A percentile compares a stretch with the other conserved stretches of the same genome.
Evolutionary conservation across 2,888 invertebrate genomes (phyloP).

Genomic region (Hoplodrina blanda): DNA sequence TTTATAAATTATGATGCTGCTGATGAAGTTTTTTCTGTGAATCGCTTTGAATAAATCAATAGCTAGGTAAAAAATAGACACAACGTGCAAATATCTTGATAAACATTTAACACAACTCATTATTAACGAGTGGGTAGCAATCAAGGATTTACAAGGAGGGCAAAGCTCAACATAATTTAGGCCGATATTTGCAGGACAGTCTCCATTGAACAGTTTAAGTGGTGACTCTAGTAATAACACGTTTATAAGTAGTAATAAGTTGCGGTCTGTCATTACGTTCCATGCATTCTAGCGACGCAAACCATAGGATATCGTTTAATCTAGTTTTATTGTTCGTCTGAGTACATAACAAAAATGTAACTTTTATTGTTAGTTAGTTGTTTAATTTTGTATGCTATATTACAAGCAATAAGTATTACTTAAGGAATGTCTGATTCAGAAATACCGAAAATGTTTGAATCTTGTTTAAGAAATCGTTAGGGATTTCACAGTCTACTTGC

Average conservation of each 20-base stretch:
- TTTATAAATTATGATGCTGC: neutral
- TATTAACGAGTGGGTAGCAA: slow-evolving; percentile 48
- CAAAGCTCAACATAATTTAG: slow-evolving; percentile 58
- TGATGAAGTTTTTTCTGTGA: slow-evolving; percentile 11
- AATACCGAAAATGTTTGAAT: too few relatives aligned
- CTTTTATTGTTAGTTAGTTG: neutral
- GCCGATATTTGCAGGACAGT: slow-evolving; percentile 36
- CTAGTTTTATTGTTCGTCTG: slow-evolving; percentile 36
- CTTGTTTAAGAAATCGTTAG: too few relatives aligned
- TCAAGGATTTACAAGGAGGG: slow-evolving; percentile 47
- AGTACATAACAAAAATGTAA: slow-evolving; percentile 11
- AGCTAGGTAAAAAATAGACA: slow-evolving; percentile 26
- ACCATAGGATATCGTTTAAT: slow-evolving; percentile 39
- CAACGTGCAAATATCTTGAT: slow-evolving; percentile 34
- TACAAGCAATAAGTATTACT: neutral
- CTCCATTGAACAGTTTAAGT: slow-evolving; percentile 46
- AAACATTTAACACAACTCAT: slow-evolving; percentile 28
- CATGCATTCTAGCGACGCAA: slow-evolving; percentile 49
- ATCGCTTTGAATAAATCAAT: slow-evolving; percentile 9
- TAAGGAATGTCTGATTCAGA: too few relatives aligned
- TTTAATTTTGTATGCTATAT: neutral
- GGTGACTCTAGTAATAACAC: slow-evolving; percentile 78
- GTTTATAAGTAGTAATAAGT: slow-evolving; percentile 73
- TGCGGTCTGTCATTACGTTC: slow-evolving; percentile 70
- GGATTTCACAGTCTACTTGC: too few relatives aligned